These are phyloP conservation scores for Dreissena polymorpha DNA, from an alignment of 1,140 invertebrate genomes.

Conservation along the genomic window DNA sequence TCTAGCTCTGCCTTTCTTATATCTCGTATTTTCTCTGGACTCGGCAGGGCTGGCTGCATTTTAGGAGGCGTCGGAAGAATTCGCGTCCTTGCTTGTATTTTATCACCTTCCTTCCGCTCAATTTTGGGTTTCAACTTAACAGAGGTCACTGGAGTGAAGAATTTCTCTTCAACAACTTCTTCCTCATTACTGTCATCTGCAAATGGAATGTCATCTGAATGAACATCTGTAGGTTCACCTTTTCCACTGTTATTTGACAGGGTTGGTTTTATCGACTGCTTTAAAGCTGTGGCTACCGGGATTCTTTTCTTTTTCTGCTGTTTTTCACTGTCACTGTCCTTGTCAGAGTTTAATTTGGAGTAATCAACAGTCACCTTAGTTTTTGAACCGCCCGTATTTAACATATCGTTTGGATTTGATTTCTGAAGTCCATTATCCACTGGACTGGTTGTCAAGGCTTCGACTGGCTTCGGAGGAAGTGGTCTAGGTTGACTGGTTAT, in stretches of 20 bases:
- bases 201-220: slow-evolving; percentile 75
- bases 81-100: slow-evolving; percentile 55
- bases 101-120: slow-evolving; percentile 39
- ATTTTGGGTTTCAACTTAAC: slow-evolving; percentile 59
- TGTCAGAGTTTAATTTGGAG: slow-evolving; percentile 57
- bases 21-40: slow-evolving; percentile 60
- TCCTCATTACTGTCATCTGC: slow-evolving; percentile 73
- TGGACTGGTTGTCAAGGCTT: background rate
- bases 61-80: slow-evolving; percentile 66
- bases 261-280: slow-evolving; percentile 47
- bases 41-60: slow-evolving; percentile 46
- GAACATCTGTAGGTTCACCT: slow-evolving; percentile 52
- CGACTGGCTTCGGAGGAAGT: slow-evolving; percentile 35
- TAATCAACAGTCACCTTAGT: slow-evolving; percentile 63
- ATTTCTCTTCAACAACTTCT: slow-evolving; percentile 64
- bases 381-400: slow-evolving; percentile 21
- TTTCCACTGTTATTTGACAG: slow-evolving; percentile 32
- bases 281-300: slow-evolving; percentile 42
- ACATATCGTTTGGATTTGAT: background rate
- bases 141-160: slow-evolving; percentile 70
- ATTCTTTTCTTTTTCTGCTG: slow-evolving; percentile 55
- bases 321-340: slow-evolving; percentile 58
- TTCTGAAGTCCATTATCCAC: background rate
- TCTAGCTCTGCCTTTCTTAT: slow-evolving; percentile 63
- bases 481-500: slow-evolving; percentile 51